phyloP scores from a whole-genome alignment of 2,888 invertebrate genomes.

The Polylopha cassiicola region DNA sequence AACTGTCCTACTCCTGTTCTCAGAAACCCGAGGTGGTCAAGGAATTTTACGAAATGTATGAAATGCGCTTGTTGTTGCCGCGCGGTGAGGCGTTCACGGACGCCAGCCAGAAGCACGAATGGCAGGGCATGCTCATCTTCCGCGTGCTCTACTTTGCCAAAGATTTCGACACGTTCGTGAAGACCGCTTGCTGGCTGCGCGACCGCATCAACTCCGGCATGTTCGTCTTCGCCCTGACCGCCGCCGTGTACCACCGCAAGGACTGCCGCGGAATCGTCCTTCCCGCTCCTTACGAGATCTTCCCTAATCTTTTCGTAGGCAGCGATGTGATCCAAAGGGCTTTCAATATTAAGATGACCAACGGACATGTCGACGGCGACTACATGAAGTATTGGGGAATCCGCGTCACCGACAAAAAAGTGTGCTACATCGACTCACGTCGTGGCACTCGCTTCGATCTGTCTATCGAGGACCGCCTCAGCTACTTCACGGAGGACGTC shows the following conservation, averaged over 20 bases:
- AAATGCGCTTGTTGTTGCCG: conserved; percentile 78
- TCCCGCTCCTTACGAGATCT: conserved; percentile 86
- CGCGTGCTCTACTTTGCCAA: conserved; percentile 81
- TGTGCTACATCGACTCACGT: conserved; percentile 82
- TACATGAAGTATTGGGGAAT: conserved; percentile 72
- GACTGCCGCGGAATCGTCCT: conserved; percentile 82
- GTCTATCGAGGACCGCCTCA: conserved; percentile 78
- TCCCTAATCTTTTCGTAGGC: conserved; percentile 86
- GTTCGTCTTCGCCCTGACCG: conserved; percentile 83
- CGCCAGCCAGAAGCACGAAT: conserved; percentile 77
- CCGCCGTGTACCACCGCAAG: conserved; percentile 81
- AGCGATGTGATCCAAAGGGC: conserved; percentile 82
- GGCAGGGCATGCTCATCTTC: conserved; percentile 79
- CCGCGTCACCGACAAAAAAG: conserved; percentile 69
- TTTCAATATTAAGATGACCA: conserved; percentile 79
- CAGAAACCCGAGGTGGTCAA: conserved; percentile 77
- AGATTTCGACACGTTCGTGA: conserved; percentile 82
- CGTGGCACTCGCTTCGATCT: conserved; percentile 77
- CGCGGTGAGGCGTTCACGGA: conserved; percentile 78
- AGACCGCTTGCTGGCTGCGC: conserved; percentile 83
- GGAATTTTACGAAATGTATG: conserved; percentile 73
- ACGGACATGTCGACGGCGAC: conserved; percentile 72
- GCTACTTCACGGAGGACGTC: conserved; percentile 87
- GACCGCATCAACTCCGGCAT: conserved; percentile 83
- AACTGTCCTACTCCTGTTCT: too few species aligned